Conservation (phyloP, 1,140 invertebrate species). For the Dysdera silvatica region DNA sequence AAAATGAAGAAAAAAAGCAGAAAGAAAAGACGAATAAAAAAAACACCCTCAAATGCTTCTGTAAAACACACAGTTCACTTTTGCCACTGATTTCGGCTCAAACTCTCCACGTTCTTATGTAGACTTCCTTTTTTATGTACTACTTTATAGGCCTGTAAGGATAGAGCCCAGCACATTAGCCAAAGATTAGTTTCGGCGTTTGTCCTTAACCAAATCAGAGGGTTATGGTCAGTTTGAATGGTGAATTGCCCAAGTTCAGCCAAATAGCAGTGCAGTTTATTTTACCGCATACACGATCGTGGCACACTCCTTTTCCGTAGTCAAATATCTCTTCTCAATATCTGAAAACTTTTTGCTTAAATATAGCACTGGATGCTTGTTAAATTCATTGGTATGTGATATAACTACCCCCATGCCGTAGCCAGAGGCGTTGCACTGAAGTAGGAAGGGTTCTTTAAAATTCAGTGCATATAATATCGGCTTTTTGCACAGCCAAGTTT, state of each 20-base stretch:
- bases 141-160: too few species aligned
- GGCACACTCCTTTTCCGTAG: background rate
- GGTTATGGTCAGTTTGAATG: background rate
- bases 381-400: background rate
- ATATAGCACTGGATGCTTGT: background rate
- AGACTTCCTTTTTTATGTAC: too few species aligned
- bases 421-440: background rate
- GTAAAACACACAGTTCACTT: too few species aligned
- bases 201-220: too few species aligned
- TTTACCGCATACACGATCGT: background rate
- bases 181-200: too few species aligned
- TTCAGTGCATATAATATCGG: background rate
- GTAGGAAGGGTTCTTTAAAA: background rate
- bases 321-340: background rate
- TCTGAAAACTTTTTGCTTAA: background rate
- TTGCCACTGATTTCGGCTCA: too few species aligned
- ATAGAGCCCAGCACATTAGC: too few species aligned
- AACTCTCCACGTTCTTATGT: too few species aligned
- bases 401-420: background rate
- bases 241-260: slow-evolving; percentile 1
- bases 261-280: background rate
- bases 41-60: too few species aligned
- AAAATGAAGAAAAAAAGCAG: too few species aligned
- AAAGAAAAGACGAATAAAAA: too few species aligned
- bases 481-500: background rate